Conservation (phyloP, 2,888 invertebrate species). For the Salticus scenicus region DNA sequence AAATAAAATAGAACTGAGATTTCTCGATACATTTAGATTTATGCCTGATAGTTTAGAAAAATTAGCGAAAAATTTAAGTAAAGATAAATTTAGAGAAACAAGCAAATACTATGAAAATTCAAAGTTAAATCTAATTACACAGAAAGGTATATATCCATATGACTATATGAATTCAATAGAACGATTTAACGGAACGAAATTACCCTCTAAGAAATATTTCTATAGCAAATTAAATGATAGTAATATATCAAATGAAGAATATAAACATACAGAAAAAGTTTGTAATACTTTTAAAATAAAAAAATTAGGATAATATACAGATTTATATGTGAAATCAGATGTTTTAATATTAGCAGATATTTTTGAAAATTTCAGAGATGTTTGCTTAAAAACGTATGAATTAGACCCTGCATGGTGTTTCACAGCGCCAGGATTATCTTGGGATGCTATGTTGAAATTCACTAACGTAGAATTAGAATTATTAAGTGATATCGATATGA, state of each 20-base stretch:
- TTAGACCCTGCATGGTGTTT: conserved; percentile 72
- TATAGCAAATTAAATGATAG: conserved; percentile 70
- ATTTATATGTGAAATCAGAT: conserved; percentile 20
- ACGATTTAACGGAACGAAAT: conserved; percentile 66
- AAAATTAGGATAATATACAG: conserved; percentile 71
- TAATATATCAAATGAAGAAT: conserved; percentile 52
- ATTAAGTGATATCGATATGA: conserved; percentile 73
- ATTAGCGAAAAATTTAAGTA: conserved; percentile 69
- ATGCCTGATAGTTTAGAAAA: conserved; percentile 47
- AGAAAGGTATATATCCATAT: not conserved
- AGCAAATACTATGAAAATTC: conserved; percentile 58
- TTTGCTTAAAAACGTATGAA: conserved; percentile 72
- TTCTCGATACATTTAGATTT: conserved; percentile 72
- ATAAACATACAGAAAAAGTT: conserved; percentile 30
- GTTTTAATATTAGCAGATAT: not conserved
- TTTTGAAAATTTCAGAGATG: conserved; percentile 59
- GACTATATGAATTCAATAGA: not conserved
- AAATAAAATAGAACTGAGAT: conserved; percentile 59
- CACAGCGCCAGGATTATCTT: conserved; percentile 71
- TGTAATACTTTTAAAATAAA: conserved; percentile 72
- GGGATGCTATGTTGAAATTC: conserved; percentile 73
- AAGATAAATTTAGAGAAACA: conserved; percentile 41
- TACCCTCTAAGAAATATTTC: conserved; percentile 70
- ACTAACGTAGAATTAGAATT: conserved; percentile 72
- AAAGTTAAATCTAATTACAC: conserved; percentile 8